Percentiles rank a stretch among this genome's conserved stretches.
Conservation (phyloP, 2,113 vertebrate species). For the Gopherus evgoodei region DNA sequence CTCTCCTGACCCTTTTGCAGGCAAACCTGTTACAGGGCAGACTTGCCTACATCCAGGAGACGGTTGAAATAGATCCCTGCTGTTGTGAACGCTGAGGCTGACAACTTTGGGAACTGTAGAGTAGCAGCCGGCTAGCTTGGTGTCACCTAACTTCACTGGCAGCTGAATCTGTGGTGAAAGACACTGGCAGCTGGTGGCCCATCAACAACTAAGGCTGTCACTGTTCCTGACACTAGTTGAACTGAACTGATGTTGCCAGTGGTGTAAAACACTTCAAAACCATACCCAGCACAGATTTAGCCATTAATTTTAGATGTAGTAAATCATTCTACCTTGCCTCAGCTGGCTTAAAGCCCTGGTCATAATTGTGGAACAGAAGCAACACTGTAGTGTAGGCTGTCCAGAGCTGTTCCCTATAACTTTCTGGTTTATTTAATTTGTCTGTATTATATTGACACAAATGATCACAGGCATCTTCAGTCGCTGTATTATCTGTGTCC, state of each 20-base stretch:
- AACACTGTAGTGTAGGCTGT: background rate
- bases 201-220: background rate
- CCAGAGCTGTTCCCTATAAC: background rate
- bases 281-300: background rate
- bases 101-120: background rate
- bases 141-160: background rate
- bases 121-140: background rate
- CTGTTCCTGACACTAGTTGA: background rate
- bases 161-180: background rate
- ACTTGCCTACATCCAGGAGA: background rate
- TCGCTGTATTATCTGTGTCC: background rate
- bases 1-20: background rate
- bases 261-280: background rate
- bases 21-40: accelerated
- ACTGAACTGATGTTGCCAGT: background rate
- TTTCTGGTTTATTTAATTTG: background rate
- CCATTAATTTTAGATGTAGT: background rate
- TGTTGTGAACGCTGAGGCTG: background rate
- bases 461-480: background rate
- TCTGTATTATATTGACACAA: background rate
- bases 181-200: background rate
- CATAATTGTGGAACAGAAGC: accelerated
- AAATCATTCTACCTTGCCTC: background rate
- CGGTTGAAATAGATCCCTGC: background rate
- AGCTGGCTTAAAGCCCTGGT: background rate